phyloP scores from a whole-genome alignment of 1,140 invertebrate species.

The Pygmarrhopalites habei region DNA sequence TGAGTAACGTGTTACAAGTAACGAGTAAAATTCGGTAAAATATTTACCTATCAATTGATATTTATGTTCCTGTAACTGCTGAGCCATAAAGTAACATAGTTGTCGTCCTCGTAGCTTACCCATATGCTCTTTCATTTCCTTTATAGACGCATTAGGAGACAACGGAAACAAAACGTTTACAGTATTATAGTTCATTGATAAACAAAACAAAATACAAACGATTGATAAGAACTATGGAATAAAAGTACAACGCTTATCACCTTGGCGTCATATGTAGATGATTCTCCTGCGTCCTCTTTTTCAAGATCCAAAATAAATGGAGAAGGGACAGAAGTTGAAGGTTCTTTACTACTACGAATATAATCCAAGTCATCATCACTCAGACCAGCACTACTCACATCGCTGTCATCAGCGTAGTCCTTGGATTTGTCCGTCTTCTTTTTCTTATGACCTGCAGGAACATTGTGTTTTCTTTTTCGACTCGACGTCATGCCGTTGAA shows the following conservation, averaged over 20 bases:
- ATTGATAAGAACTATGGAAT: too few species aligned
- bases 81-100: slow-evolving; percentile 10
- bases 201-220: too few species aligned
- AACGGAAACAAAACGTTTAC: too few species aligned
- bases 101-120: slow-evolving; percentile 1
- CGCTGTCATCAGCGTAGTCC: slow-evolving; percentile 12
- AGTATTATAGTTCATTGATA: too few species aligned
- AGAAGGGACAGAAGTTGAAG: too few species aligned
- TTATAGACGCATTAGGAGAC: too few species aligned
- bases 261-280: too few species aligned
- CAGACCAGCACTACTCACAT: slow-evolving; percentile 29
- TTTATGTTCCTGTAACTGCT: slow-evolving; percentile 11
- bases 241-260: too few species aligned
- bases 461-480: neutral
- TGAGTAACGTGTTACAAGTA: too few species aligned
- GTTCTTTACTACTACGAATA: too few species aligned
- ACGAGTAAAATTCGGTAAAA: neutral
- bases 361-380: slow-evolving; percentile 30
- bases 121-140: slow-evolving; percentile 1
- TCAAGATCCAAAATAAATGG: neutral
- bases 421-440: slow-evolving; percentile 2
- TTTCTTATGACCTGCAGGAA: neutral
- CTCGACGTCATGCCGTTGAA: neutral
- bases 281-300: neutral
- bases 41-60: slow-evolving; percentile 1